Conservation (phyloP, 2,113 vertebrate genomes). For the Cariama cristata region DNA sequence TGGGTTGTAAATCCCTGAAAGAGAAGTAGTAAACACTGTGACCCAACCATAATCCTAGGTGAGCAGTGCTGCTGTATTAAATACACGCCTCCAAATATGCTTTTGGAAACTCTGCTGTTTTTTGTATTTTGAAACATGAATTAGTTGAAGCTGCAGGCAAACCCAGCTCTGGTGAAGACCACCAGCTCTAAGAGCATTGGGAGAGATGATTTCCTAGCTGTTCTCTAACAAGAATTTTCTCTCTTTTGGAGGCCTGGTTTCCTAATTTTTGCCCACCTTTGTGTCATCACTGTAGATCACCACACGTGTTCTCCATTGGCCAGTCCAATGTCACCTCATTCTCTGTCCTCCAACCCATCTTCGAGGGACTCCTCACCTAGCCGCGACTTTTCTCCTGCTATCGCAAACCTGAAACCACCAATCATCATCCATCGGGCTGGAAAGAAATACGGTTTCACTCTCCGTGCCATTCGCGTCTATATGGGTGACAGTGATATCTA, state of each 20-base stretch:
- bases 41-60: neutral
- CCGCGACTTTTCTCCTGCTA: conserved; percentile 90
- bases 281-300: conserved; percentile 85
- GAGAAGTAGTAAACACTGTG: neutral
- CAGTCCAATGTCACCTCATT: conserved; percentile 98
- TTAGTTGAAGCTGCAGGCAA: conserved; percentile 20
- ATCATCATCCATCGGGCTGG: conserved; percentile 92
- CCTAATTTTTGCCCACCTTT: conserved; percentile 56
- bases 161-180: neutral
- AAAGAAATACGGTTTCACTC: conserved; percentile 98
- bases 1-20: neutral
- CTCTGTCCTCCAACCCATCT: conserved; percentile 95
- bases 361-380: conserved; percentile 97
- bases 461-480: conserved; percentile 95
- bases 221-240: conserved; percentile 47
- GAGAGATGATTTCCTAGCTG: neutral
- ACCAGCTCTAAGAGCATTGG: neutral
- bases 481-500: conserved; percentile 97
- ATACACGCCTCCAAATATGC: neutral
- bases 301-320: conserved; percentile 92
- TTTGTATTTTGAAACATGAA: neutral
- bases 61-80: neutral
- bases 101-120: neutral
- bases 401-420: conserved; percentile 85
- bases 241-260: conserved; percentile 22